These are phyloP conservation scores for Caprella mutica DNA, from an alignment of 2,888 invertebrate genomes.

Conservation along the genomic window DNA sequence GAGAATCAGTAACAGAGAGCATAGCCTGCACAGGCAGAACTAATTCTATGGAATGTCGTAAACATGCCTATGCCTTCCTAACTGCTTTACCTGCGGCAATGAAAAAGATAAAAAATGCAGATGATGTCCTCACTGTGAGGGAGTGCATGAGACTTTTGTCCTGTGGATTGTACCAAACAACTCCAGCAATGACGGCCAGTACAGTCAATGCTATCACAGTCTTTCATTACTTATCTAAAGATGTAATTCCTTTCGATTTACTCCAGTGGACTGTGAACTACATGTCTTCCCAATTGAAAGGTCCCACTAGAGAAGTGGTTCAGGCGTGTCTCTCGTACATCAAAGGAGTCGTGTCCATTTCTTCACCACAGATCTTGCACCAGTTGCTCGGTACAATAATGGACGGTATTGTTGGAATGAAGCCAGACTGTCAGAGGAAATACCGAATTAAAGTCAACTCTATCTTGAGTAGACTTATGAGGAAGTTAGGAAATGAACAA, in stretches of 20 bases:
- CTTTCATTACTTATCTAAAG: constrained; percentile 51
- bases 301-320: constrained; percentile 58
- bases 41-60: constrained; percentile 17
- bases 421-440: constrained; percentile 70
- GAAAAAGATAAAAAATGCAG: constrained; percentile 5
- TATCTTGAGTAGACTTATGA: constrained; percentile 58
- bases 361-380: constrained; percentile 28
- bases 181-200: constrained; percentile 54
- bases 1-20: constrained; percentile 22
- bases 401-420: constrained; percentile 46
- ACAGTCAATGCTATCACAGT: constrained; percentile 66
- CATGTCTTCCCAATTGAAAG: constrained; percentile 49
- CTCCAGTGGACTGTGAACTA: constrained; percentile 54
- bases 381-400: constrained; percentile 14
- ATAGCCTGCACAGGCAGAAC: constrained; percentile 21
- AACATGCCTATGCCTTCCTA: constrained; percentile 19
- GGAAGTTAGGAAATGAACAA: constrained; percentile 64
- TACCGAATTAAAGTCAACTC: constrained; percentile 68
- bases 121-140: constrained; percentile 48
- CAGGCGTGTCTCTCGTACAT: constrained; percentile 58
- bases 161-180: constrained; percentile 60
- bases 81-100: constrained; percentile 15
- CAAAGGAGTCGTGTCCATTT: constrained; percentile 49
- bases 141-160: constrained; percentile 58
- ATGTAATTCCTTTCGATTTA: constrained; percentile 45